Base-by-base conservation (phyloP, 2,113 vertebrate genomes). In the Mobula birostris region DNA sequence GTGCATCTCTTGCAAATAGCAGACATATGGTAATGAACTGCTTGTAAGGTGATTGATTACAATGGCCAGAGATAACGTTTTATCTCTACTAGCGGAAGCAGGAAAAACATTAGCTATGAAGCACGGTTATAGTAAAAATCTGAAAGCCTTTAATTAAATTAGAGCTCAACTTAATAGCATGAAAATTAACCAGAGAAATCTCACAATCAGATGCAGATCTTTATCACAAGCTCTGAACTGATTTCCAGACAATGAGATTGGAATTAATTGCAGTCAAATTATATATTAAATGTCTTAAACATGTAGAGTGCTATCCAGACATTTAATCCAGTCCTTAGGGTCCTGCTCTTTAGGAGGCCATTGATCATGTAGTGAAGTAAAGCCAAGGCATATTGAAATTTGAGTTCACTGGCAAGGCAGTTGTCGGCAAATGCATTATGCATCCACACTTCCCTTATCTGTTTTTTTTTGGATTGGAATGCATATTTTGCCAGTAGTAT, bases 111-210 rank as follows among this genome's bases (percentile, higher is more conserved):
- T 68, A 70, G 63, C 66, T 91, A 7, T 32, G 36, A 70, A 91
- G n/a, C n/a, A 91, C n/a, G 24, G 32, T 7, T 29, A 21, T 70
- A n/a, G 63, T 32, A 91, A 21, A 91, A 91, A 91, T 91, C 63
- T 32, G 88, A 91, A 91, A 91, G 66, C 3, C n/a, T 68, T 68
- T 36, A 91, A 32, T 70, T 91, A 91, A 74, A 74, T 93, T 93
- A 27, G 70, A 56, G 74, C 12, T 27, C 74, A 74, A 48, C 70
- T 74, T 56, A 93, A 72, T 93, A 27, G 24, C 24, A 27, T 74
- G 90, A 56, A 56, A 74, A 48, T 93, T 93, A 21, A 74, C 24
- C 24, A 48, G 70, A 74, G 66, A 74, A 40, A 76, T 29, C 36
- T 74, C 68, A 93, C 24, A 93, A 56, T 11, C 68, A 56, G 68